Base-by-base conservation (phyloP, 1,140 invertebrate genomes). In the Drosophila arizonae region DNA sequence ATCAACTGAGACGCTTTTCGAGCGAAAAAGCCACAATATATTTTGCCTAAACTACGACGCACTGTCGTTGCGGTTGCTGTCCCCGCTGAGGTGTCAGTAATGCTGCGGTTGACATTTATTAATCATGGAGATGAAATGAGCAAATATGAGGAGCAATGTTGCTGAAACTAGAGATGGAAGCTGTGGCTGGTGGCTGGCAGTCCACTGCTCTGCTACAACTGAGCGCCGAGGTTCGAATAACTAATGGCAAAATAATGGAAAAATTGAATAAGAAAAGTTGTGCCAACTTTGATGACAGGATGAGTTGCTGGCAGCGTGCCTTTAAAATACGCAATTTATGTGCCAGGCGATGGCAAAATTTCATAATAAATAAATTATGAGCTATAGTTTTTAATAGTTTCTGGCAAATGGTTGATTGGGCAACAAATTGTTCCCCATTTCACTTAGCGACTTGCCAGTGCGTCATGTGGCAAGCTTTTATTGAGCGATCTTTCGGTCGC, bases 51-150 rank as follows among this genome's bases (percentile, higher is more conserved):
- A 80, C 50, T 54, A 45, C 62, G 17, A 45, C 62, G 13, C 51
- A 28, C 45, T 10, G 26, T 30, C 55, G 30, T 33, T 46, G 55
- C n/a, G n/a, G 43, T 17, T 17, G 8, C 11, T 46, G 50, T 36
- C 65, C 67, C 66, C 57, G 62, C 50, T 75, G 61, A 79, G 82
- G 82, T 87, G 82, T 86, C 82, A 69, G 79, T 76, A 82, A 86
- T 87, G 82, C 71, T 86, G 82, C 66, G 82, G 82, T 86, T 78
- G 77, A 78, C 82, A 82, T 87, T 81, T 86, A 81, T 87, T 87
- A 81, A 86, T 87, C 82, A 87, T 86, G 79, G 76, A 36, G 60
- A 39, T 52, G 79, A 54, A 61, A 71, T 45, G 41, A 51, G 46
- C n/a, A 45, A 45, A 36, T 30, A 11, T 41, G 26, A 43, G 36